Base-by-base conservation (phyloP, 2,888 invertebrate species). In the Cephonodes hylas region DNA sequence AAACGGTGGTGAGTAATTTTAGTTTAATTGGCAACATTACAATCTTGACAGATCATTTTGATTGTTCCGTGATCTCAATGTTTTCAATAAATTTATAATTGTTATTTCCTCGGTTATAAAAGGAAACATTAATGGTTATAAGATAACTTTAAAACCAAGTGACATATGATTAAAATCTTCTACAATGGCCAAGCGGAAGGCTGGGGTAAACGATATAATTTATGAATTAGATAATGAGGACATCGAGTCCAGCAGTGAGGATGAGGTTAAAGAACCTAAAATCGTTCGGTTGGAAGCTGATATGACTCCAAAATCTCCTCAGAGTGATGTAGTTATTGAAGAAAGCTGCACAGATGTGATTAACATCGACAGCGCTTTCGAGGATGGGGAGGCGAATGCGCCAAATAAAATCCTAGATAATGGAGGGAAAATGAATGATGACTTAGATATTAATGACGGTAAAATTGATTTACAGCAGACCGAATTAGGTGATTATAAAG, bases 141-240 rank as follows among this genome's bases (percentile, higher is more conserved):
- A n/a, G 27, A 10, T 8, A 18, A 18, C 4, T 18, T 8, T 15
- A 31, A 53, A 31, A 53, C 27, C 18, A 53, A 53, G 10, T 4
- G 5, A 18, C 15, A 53, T 8, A 42, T 60, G 38, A 42, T 13
- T 42, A 10, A 38, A 2, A 25, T 53, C 58, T 58, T 22, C 42
- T 42, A 74, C 61, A 66, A 93, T 93, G 93, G 81, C 93, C 18
- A 92, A 91, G 81, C 83, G 93, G 69, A 92, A 88, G 77, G 79
- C 84, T 34, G 85, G 75, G 46, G 86, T 92, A 27, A 88, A 88
- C 64, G 86, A 92, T 82, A 92, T 92, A 8, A 92, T 93, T 77
- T 93, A 88, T 77, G 93, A 93, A 83, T 84, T 93, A 69, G 90
- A 92, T 69, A 89, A 89, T 72, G 92, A 91, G 65, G 93, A 93